phyloP scores from a whole-genome alignment of 2,113 vertebrate species.

The Scytalopus superciliaris region DNA sequence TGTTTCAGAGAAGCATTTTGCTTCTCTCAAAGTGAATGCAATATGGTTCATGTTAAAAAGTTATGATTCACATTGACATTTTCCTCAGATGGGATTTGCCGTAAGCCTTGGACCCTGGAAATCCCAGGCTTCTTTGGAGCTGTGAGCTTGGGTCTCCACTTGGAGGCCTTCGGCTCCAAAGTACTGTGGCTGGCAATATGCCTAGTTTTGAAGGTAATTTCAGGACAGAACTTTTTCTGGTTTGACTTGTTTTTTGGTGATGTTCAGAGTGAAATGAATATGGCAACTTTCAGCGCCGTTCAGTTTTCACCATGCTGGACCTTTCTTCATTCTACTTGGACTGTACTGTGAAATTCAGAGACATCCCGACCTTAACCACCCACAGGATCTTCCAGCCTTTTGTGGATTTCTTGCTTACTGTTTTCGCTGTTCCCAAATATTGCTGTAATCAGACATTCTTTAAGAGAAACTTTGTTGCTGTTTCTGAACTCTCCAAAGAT shows the following conservation, averaged over 20 bases:
- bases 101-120: not conserved
- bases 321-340: not conserved
- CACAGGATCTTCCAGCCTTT: not conserved
- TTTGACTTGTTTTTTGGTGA: not conserved
- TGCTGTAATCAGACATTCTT: not conserved
- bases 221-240: not conserved
- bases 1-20: not conserved
- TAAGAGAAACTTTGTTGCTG: not conserved
- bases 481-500: not conserved
- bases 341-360: not conserved
- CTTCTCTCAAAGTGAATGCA: not conserved
- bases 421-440: not conserved
- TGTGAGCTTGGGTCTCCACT: not conserved
- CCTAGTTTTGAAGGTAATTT: not conserved
- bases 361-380: fast-evolving
- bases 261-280: not conserved
- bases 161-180: not conserved
- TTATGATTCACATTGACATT: not conserved
- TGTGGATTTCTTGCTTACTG: not conserved
- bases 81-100: not conserved
- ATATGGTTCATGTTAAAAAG: not conserved
- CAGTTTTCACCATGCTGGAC: not conserved
- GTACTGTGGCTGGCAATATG: not conserved
- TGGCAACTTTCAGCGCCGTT: not conserved
- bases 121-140: not conserved